phyloP scores from a whole-genome alignment of 2,113 vertebrate species.

The Ageneiosus marmoratus region DNA sequence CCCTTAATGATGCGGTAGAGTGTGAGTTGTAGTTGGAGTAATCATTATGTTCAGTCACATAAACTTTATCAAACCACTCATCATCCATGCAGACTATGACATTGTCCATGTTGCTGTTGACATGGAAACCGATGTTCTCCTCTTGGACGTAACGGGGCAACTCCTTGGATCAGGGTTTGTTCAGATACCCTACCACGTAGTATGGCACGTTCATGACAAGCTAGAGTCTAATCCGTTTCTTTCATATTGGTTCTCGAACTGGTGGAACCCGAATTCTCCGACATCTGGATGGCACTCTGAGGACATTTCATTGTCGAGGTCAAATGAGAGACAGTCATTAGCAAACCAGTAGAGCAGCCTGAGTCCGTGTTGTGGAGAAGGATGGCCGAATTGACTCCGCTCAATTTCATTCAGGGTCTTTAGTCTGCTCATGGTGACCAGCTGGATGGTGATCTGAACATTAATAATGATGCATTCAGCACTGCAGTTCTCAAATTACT shows the following conservation, averaged over 20 bases:
- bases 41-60: conserved; percentile 24
- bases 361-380: conserved; percentile 45
- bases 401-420: neutral
- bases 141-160: conserved; percentile 26
- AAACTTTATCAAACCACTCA: conserved; percentile 1
- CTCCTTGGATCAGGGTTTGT: neutral
- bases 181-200: conserved; percentile 48
- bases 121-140: neutral
- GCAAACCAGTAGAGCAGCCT: conserved; percentile 48
- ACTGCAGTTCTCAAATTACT: neutral
- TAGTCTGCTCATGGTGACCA: neutral
- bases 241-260: neutral
- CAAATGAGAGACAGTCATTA: neutral
- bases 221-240: neutral
- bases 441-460: neutral
- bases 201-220: neutral
- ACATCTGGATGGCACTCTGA: neutral
- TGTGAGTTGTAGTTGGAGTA: neutral
- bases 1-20: conserved; percentile 17
- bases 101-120: conserved; percentile 48
- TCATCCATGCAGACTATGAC: conserved; percentile 31
- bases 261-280: conserved; percentile 40
- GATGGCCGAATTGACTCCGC: conserved; percentile 18
- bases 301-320: neutral
- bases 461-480: neutral